phyloP scores from a whole-genome alignment of 2,797 vertebrate species.

The Buphagus erythrorhynchus region DNA sequence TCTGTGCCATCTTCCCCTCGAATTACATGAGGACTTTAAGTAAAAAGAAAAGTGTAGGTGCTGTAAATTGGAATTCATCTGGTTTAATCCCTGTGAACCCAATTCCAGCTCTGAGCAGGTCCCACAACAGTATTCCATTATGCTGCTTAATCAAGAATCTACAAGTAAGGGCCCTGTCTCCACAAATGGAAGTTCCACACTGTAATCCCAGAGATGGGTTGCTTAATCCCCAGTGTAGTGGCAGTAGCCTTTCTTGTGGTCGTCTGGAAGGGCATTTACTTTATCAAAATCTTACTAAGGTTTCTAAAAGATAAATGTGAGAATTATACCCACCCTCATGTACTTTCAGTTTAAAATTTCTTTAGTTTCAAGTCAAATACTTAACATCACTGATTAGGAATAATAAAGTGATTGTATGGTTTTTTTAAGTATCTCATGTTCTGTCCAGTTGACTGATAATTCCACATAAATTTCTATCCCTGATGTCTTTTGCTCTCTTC shows the following conservation, averaged over 20 bases:
- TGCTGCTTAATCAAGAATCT: not conserved
- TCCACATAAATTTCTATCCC: not conserved
- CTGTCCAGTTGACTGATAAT: not conserved
- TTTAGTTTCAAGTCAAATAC: not conserved
- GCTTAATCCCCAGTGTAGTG: not conserved
- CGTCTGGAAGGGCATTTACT: not conserved
- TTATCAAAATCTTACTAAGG: not conserved
- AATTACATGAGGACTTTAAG: not conserved
- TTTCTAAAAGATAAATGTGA: not conserved
- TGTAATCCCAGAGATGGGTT: not conserved
- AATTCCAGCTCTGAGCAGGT: not conserved
- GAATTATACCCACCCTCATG: rapidly evolving
- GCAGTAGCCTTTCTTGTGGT: not conserved
- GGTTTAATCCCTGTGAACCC: not conserved
- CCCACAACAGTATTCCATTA: rapidly evolving
- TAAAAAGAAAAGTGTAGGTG: not conserved
- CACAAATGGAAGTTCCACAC: not conserved
- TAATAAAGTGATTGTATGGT: not conserved
- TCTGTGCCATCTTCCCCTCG: not conserved
- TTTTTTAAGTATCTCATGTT: not conserved
- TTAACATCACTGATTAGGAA: not conserved
- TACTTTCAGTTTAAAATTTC: not conserved
- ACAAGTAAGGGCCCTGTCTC: not conserved
- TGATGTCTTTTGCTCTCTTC: not conserved
- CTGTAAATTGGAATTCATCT: not conserved